Evolutionary conservation across 2,888 invertebrate genomes (phyloP), one percentile per base, ranked within the genome.

Genomic region (Lithophane leautieri): DNA sequence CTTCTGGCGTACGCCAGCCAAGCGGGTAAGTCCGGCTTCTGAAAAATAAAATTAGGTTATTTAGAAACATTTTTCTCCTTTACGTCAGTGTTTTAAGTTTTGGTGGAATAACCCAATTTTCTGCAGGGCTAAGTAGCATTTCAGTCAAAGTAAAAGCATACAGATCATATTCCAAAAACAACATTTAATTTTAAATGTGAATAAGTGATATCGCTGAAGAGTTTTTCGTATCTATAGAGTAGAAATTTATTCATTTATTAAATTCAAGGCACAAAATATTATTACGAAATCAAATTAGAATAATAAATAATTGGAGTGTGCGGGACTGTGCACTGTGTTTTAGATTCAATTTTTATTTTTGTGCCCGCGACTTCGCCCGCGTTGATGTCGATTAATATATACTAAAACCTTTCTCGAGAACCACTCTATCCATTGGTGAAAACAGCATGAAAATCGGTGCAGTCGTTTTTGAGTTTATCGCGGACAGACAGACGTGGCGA

Each of bases 1-100:
- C 99, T 99, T 94, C 99, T 98, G 70, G 99, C 98, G 93, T 99
- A 99, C 97, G 99, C 98, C 91, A 99, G 96, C 87, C 96, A 96
- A 2, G 96, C 91, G 22, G 96, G 96, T 90, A 96, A 86, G 88
- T 96, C 96, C 82, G 96, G 95, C 91, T 95, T 96, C 96, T 96
- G 95, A 1, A 93, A 93, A 75, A 75, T 83, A 76, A 87, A 63
- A 44, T 16, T 0, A 14, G 0, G 2, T 50, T 58, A 44, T 11
- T 42, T 34, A n/a, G 11, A 22, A 44, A 25, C 4, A n/a, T 52
- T 34, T 16, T 7, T n/a, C 19, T 67, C 8, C 8, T 34, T 22
- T 16, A 22, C 0, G 28, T 50, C 11, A 7, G 16, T 34, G 22
- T 16, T 34, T 28, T 67, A 11, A 1, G 11, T n/a, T 34, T 52